Percentiles rank a stretch among this genome's conserved stretches.
Evolutionary conservation across 2,797 vertebrate species (phyloP).

Genomic region (Ficedula albicollis): DNA sequence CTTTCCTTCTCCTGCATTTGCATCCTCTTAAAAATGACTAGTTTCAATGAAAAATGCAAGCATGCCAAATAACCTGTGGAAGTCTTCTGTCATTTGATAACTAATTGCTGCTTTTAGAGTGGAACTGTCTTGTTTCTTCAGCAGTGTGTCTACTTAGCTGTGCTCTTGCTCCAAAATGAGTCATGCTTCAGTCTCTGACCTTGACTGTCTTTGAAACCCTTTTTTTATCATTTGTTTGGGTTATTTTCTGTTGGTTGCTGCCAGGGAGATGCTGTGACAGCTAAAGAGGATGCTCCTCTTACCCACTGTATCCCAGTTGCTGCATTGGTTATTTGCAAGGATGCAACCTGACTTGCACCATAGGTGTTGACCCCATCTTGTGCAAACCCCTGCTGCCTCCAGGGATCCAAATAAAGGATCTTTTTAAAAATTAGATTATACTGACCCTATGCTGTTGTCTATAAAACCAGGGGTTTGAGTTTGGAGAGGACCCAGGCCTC

Average conservation of each 20-base stretch:
- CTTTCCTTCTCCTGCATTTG: neutral
- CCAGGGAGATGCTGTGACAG: neutral
- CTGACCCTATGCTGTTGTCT: neutral
- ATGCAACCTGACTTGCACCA: rapidly evolving
- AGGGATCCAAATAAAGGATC: neutral
- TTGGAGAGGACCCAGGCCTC: neutral
- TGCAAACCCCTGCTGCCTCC: neutral
- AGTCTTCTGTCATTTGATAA: neutral
- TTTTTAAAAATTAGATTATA: neutral
- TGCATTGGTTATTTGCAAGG: neutral
- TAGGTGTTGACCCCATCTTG: neutral
- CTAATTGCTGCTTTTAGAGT: neutral
- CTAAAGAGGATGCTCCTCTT: neutral
- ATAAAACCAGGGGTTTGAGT: neutral
- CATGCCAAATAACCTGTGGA: neutral
- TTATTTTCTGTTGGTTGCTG: neutral
- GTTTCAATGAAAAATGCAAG: neutral
- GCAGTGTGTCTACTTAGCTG: neutral
- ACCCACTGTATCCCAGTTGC: neutral
- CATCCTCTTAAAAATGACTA: neutral
- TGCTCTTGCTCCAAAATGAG: neutral
- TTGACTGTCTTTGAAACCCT: neutral
- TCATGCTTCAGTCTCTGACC: neutral
- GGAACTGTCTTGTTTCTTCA: neutral
- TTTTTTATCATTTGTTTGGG: neutral